A percentile compares a stretch with the other conserved stretches of the same genome.
phyloP scores from a whole-genome alignment of 2,797 vertebrate genomes.

The Miichthys miiuy region DNA sequence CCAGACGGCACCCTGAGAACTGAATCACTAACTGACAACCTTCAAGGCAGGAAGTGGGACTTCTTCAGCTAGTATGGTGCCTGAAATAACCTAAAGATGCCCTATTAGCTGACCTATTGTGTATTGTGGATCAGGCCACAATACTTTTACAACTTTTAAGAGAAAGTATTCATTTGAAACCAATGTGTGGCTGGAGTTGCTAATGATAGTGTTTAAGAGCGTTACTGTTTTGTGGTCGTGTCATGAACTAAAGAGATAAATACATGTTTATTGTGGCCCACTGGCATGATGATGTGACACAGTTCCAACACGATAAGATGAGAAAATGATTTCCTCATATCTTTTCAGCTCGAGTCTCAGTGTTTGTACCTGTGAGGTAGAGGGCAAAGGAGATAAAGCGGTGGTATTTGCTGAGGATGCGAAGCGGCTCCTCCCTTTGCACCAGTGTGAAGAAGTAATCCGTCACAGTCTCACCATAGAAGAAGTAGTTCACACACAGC shows the following conservation, averaged over 20 bases:
- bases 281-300: not conserved
- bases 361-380: conserved; percentile 91
- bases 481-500: conserved; percentile 98
- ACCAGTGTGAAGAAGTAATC: conserved; percentile 99
- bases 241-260: not conserved
- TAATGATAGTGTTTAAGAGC: not conserved
- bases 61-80: not conserved
- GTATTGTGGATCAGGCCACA: not conserved
- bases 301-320: not conserved
- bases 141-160: not conserved
- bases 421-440: conserved; percentile 95
- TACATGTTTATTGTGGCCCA: not conserved
- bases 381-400: conserved; percentile 98
- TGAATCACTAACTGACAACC: conserved; percentile 30
- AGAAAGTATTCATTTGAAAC: not conserved
- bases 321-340: too few species aligned
- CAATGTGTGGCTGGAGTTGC: not conserved
- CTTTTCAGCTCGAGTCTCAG: not conserved
- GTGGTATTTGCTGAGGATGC: conserved; percentile 99
- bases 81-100: conserved; percentile 12
- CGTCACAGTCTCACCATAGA: conserved; percentile 97
- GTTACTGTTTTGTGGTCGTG: not conserved
- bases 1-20: conserved; percentile 20
- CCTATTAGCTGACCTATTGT: not conserved
- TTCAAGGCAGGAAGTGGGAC: conserved; percentile 50